phyloP scores from a whole-genome alignment of 2,888 invertebrate species.

The Diplazon laetatorius region DNA sequence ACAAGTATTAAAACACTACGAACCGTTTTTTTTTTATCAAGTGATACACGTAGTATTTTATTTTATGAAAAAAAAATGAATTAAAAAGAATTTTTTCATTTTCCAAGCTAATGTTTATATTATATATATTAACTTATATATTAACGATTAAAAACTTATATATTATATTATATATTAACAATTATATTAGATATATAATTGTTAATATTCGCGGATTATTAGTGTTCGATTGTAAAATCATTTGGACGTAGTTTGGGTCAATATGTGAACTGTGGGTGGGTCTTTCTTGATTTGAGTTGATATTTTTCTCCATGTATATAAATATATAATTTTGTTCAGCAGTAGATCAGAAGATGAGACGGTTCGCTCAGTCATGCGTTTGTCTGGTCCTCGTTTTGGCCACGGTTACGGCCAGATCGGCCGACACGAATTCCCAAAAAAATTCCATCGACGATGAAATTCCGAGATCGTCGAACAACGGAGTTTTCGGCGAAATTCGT shows the following conservation, averaged over 20 bases:
- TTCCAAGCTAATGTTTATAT: no score
- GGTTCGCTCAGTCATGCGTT: conserved; percentile 71
- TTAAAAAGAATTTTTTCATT: no score
- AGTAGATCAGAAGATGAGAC: conserved; percentile 73
- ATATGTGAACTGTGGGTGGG: conserved; percentile 29
- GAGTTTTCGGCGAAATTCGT: conserved; percentile 86
- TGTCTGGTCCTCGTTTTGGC: conserved; percentile 74
- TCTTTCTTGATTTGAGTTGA: conserved; percentile 13
- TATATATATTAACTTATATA: no score
- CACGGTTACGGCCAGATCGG: conserved; percentile 75
- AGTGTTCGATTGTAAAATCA: conserved; percentile 36
- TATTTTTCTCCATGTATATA: conserved; percentile 36
- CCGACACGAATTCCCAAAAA: conserved; percentile 74
- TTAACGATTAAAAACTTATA: no score
- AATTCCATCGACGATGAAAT: conserved; percentile 78
- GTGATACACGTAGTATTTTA: no score
- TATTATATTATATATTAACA: no score
- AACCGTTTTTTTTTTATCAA: no score
- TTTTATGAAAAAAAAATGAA: no score
- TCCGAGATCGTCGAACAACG: conserved; percentile 74
- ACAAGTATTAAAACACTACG: no score
- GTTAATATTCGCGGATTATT: conserved; percentile 21
- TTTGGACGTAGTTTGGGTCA: conserved; percentile 28
- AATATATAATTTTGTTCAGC: conserved; percentile 37
- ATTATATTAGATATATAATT: conserved; percentile 12